Conservation (phyloP, 2,797 vertebrate genomes). For the Xiphorhynchus erythropygius region DNA sequence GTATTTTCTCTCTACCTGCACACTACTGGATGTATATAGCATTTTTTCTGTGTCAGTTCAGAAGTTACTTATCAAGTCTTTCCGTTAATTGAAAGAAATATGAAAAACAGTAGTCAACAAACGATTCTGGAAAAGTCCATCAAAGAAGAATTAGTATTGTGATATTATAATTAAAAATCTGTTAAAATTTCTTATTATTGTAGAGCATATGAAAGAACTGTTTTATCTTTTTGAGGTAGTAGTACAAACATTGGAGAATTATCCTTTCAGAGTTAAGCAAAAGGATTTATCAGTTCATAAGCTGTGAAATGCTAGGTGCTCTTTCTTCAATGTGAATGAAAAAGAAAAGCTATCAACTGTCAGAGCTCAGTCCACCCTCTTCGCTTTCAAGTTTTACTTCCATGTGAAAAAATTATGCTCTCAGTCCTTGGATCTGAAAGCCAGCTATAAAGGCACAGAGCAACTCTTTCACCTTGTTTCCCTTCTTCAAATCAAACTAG, state of each 20-base stretch:
- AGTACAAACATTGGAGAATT: background rate
- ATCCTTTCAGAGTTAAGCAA: background rate
- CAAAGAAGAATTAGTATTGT: background rate
- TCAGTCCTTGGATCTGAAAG: background rate
- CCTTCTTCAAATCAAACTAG: background rate
- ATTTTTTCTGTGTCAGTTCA: background rate
- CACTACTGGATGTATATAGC: background rate
- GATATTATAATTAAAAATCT: background rate
- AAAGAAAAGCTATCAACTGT: background rate
- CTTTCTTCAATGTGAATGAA: background rate
- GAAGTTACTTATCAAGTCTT: background rate
- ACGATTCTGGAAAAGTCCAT: background rate
- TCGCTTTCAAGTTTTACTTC: slow-evolving; percentile 32
- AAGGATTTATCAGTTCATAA: slow-evolving; percentile 5
- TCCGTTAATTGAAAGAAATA: background rate
- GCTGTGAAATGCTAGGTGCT: background rate
- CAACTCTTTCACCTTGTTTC: background rate
- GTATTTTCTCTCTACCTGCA: background rate
- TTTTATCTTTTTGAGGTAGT: background rate
- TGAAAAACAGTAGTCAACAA: background rate
- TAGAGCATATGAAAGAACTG: background rate
- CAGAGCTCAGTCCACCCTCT: background rate
- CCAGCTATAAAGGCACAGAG: background rate
- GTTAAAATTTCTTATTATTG: background rate
- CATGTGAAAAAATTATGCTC: background rate